Percentiles rank a stretch among this genome's conserved stretches.
Conservation (phyloP, 2,888 invertebrate genomes). For the Epinotia demarniana region DNA sequence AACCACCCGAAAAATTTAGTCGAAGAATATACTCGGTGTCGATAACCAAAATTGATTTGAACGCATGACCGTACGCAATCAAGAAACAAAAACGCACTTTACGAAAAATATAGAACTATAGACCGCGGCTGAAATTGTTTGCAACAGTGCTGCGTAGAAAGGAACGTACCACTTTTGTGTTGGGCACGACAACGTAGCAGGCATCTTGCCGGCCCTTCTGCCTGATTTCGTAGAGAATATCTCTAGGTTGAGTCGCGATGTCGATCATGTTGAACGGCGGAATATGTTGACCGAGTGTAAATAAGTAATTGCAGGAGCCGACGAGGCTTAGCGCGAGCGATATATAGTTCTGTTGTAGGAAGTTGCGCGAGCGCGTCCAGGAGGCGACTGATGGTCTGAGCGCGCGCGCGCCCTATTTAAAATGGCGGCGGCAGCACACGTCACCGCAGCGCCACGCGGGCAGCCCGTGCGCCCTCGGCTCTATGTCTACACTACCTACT, state of each 20-base stretch:
- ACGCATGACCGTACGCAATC: slow-evolving; percentile 45
- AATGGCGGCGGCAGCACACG: slow-evolving; percentile 77
- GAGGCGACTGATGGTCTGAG: slow-evolving; percentile 88
- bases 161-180: slow-evolving; percentile 85
- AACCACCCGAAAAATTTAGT: slow-evolving; percentile 5
- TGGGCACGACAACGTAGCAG: slow-evolving; percentile 88
- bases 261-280: slow-evolving; percentile 52
- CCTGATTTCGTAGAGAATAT: slow-evolving; percentile 87
- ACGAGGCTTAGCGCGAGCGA: slow-evolving; percentile 55
- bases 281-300: slow-evolving; percentile 57
- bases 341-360: slow-evolving; percentile 52
- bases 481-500: slow-evolving; percentile 70
- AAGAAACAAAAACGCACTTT: slow-evolving; percentile 41
- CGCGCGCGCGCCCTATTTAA: slow-evolving; percentile 81
- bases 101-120: slow-evolving; percentile 40
- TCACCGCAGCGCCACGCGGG: slow-evolving; percentile 76
- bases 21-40: slow-evolving; percentile 16
- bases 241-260: slow-evolving; percentile 59
- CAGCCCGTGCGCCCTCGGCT: slow-evolving; percentile 77
- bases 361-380: slow-evolving; percentile 67
- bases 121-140: slow-evolving; percentile 34
- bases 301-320: slow-evolving; percentile 58
- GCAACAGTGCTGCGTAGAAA: slow-evolving; percentile 46
- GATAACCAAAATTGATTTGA: slow-evolving; percentile 44
- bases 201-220: slow-evolving; percentile 87